A percentile compares a stretch with the other conserved stretches of the same genome.
Conservation (phyloP, 1,140 invertebrate species). For the Aleiodes sp. region DNA sequence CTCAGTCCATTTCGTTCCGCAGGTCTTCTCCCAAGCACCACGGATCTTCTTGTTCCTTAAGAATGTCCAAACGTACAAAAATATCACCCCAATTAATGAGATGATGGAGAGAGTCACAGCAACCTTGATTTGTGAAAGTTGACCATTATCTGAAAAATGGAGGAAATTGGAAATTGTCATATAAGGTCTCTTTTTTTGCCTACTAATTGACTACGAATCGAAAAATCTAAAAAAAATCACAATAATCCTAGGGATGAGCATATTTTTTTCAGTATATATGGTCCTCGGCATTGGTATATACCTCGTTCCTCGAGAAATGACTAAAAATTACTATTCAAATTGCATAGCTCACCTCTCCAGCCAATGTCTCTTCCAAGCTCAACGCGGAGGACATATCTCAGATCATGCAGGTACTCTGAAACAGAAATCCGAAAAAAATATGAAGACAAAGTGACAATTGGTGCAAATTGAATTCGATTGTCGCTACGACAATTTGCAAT, state of each 20-base stretch:
- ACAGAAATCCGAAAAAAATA: constrained; percentile 29
- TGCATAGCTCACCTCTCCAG: constrained; percentile 40
- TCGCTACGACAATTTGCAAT: too few relatives aligned
- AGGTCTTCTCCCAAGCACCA: constrained; percentile 38
- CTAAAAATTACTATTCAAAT: constrained; percentile 39
- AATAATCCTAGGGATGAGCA: too few relatives aligned
- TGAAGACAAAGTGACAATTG: not conserved
- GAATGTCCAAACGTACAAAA: constrained; percentile 40
- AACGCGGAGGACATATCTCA: constrained; percentile 50
- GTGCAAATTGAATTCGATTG: too few relatives aligned
- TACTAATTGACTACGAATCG: too few relatives aligned
- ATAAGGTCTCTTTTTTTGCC: too few relatives aligned
- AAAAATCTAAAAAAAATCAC: too few relatives aligned
- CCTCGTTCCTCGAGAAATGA: constrained; percentile 31
- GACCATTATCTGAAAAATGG: constrained; percentile 3
- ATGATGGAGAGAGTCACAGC: constrained; percentile 45
- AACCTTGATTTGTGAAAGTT: constrained; percentile 42
- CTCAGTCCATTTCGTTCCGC: constrained; percentile 46
- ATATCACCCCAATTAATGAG: constrained; percentile 38
- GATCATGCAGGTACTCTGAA: constrained; percentile 57
- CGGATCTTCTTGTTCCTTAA: constrained; percentile 45
- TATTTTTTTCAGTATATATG: too few relatives aligned
- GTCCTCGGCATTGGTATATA: not conserved
- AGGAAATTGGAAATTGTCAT: too few relatives aligned
- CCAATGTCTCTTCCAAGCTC: constrained; percentile 43